These are phyloP conservation scores for Chaitophorus viminalis DNA, from an alignment of 2,888 invertebrate genomes.

Conservation along the genomic window DNA sequence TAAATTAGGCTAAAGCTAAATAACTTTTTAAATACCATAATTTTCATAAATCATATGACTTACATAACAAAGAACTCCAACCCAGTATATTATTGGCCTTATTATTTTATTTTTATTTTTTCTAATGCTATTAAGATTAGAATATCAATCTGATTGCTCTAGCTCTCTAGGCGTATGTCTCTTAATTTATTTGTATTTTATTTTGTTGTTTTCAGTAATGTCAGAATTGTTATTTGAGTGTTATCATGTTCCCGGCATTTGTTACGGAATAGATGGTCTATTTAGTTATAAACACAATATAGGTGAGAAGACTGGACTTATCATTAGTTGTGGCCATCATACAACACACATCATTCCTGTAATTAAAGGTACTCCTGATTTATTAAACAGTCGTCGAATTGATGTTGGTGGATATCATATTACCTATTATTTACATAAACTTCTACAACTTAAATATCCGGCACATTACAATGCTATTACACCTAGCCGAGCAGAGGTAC, in stretches of 20 bases:
- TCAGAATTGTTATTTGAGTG: slow-evolving; percentile 93
- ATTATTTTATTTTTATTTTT: no score
- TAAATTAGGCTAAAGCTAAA: no score
- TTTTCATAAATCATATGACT: no score
- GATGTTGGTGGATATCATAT: slow-evolving; percentile 90
- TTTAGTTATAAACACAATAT: slow-evolving; percentile 74
- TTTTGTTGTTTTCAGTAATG: slow-evolving; percentile 78
- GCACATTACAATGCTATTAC: slow-evolving; percentile 89
- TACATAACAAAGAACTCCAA: no score
- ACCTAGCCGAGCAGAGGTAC: slow-evolving; percentile 82
- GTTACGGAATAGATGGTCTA: slow-evolving; percentile 88
- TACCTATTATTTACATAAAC: slow-evolving; percentile 83
- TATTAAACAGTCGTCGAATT: slow-evolving; percentile 79
- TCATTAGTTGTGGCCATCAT: slow-evolving; percentile 88
- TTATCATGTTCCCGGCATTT: slow-evolving; percentile 85
- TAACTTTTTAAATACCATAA: no score
- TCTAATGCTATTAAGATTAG: background rate
- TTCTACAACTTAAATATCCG: slow-evolving; percentile 92
- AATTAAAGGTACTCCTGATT: slow-evolving; percentile 76
- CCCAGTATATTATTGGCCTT: no score
- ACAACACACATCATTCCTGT: slow-evolving; percentile 89
- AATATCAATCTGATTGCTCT: background rate
- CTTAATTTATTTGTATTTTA: no score
- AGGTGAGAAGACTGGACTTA: slow-evolving; percentile 72
- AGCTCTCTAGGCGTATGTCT: no score